Evolutionary conservation across 2,888 invertebrate genomes (phyloP), one percentile per base, ranked within the genome.

Genomic region (Mycalesis mineus): DNA sequence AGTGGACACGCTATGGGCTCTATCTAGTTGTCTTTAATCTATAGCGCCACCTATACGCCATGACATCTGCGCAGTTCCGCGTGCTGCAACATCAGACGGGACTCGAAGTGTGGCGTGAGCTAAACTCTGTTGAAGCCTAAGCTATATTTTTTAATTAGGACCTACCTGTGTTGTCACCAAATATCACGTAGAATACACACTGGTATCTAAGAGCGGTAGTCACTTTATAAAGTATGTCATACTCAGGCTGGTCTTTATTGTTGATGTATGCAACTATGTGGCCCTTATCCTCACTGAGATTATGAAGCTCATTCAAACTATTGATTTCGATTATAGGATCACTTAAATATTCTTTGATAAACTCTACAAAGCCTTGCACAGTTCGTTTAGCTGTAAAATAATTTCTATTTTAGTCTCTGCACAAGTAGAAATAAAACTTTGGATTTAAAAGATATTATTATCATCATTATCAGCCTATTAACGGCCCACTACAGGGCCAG

Each of bases 211-310:
- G 91, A 74, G 95, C 95, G 5, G 94, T 94, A 0, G 98, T 97
- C 4, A 96, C 95, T 72, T 93, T 92, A 50, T 95, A 91, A 75
- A 97, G 95, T 49, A 92, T 92, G 66, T 94, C 91, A 80, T 96
- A 98, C 73, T 96, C 95, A 0, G 93, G 92, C 70, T 95, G 93
- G 73, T 96, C 94, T 65, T 95, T 92, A 22, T 92, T 88, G 68
- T 95, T 96, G 86, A 98, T 97, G 79, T 97, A 98, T 1, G 97
- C 98, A 68, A 98, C 95, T 47, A 98, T 93, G 72, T 96, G 95
- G 64, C 98, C 88, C 69, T 95, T 95, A 50, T 94, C 93, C 11
- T 93, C 94, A 75, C 95, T 96, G 11, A 97, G 86, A 57, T 93
- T 91, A 49, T 92, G 91, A 22, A 97, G 84, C 68, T 97, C 96